phyloP scores from a whole-genome alignment of 1,140 invertebrate genomes.

The Physella acuta region DNA sequence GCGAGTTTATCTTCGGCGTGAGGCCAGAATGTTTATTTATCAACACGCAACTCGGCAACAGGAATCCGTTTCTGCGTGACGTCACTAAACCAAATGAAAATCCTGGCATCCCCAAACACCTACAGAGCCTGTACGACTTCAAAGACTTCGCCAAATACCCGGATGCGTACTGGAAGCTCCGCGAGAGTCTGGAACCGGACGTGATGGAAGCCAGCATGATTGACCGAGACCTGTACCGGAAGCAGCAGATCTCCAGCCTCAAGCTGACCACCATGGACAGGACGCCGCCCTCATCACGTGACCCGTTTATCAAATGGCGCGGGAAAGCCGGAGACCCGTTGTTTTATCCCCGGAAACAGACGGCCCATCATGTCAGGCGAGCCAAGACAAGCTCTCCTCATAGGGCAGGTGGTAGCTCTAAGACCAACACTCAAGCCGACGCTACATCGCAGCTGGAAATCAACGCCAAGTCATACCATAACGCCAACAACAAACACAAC shows the following conservation, averaged over 20 bases:
- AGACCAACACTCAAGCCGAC: no score
- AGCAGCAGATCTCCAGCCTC: conserved; percentile 15
- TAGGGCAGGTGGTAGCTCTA: no score
- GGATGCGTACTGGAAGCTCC: conserved; percentile 18
- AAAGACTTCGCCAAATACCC: conserved; percentile 19
- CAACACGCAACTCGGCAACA: conserved; percentile 8
- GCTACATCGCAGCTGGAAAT: no score
- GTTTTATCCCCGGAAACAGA: not conserved
- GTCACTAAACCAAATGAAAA: not conserved
- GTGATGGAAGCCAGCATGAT: conserved; percentile 20
- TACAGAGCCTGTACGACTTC: not conserved
- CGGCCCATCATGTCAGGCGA: no score
- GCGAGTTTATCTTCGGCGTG: conserved; percentile 2
- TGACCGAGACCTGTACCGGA: conserved; percentile 20
- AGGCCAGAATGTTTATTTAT: conserved; percentile 14
- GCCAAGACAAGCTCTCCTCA: no score
- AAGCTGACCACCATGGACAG: conserved; percentile 21
- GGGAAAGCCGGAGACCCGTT: conserved; percentile 5
- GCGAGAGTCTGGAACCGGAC: conserved; percentile 17
- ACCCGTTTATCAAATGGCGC: conserved; percentile 1
- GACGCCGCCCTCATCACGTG: not conserved
- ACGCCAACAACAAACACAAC: no score
- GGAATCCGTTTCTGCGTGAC: conserved; percentile 13
- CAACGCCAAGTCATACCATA: no score
- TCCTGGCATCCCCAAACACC: not conserved